Base-by-base conservation (phyloP, 2,888 invertebrate genomes). In the Drosophila mimica region DNA sequence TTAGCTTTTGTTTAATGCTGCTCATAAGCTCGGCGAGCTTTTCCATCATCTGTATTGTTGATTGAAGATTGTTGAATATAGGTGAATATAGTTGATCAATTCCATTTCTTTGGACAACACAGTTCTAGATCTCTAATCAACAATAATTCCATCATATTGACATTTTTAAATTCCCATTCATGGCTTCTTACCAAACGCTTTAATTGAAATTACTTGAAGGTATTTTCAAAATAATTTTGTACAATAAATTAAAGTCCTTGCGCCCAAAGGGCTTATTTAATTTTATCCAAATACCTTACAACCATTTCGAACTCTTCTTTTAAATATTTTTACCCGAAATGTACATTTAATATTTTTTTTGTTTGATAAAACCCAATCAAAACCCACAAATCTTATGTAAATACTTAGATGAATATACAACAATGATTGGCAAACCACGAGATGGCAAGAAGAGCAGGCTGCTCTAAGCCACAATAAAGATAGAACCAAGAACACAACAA, bases 371-470 rank as follows among this genome's bases (percentile, higher is more conserved):
- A 73, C 69, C 75, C 70, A 87, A 88, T 67, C 82, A 82, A 87
- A 83, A 81, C 51, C 70, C 73, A 74, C 65, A 74, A 77, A 80
- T 90, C 72, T 83, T 83, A 77, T 89, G 83, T 91, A 91, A 92
- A 91, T 92, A 79, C 78, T 72, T 81, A 93, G 93, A 93, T 92
- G 93, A 93, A 86, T 93, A 92, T 89, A 92, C 93, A 79, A 91
- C 93, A 79, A 92, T 93, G 92, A 93, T 93, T 92, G 93, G 93
- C 91, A 93, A 93, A 91, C 90, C 92, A 79, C 91, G 93, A 69
- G 92, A 93, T 83, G 92, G 93, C 80, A 93, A 93, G 92, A 93
- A 93, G 92, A 93, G 93, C 83, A 91, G 93, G 85, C 92, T 93
- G 85, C 93, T 93, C 87, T 93, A 92, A 92, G 91, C 87, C 86